These are phyloP conservation scores for Brachyptera risi DNA, from an alignment of 2,888 invertebrate genomes.

Conservation along the genomic window DNA sequence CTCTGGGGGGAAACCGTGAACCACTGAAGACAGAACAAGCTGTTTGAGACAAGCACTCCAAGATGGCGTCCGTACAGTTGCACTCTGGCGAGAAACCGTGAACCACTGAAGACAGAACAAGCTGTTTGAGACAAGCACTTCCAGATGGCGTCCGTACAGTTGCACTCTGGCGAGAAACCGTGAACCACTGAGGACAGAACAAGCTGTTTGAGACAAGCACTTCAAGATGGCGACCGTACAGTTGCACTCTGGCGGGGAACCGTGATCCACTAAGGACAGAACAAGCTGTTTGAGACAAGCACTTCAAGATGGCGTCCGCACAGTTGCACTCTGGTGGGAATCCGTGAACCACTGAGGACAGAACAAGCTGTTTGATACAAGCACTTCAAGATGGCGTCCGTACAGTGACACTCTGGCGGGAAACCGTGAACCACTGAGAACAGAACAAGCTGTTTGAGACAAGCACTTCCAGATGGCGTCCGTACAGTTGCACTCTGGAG, in stretches of 20 bases:
- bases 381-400: slow-evolving; percentile 36
- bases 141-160: slow-evolving; percentile 38
- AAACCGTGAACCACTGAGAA: slow-evolving; percentile 36
- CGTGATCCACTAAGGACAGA: slow-evolving; percentile 36
- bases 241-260: slow-evolving; percentile 33
- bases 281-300: no score
- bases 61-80: slow-evolving; percentile 38
- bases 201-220: no score
- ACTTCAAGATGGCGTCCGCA: slow-evolving; percentile 36
- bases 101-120: slow-evolving; percentile 38
- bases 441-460: no score
- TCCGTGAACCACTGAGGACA: slow-evolving; percentile 36
- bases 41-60: no score
- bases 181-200: slow-evolving; percentile 37
- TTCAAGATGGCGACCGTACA: slow-evolving; percentile 38
- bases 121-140: no score
- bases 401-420: slow-evolving; percentile 36
- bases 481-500: slow-evolving; percentile 35
- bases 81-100: slow-evolving; percentile 33
- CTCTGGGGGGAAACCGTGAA: slow-evolving; percentile 33
- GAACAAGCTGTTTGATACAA: no score
- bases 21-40: slow-evolving; percentile 38
- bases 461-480: slow-evolving; percentile 37
- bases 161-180: slow-evolving; percentile 33
- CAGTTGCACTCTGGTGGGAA: slow-evolving; percentile 36